A percentile compares a stretch with the other conserved stretches of the same genome.
phyloP scores from a whole-genome alignment of 1,140 invertebrate species.

The Danaus melanippus region DNA sequence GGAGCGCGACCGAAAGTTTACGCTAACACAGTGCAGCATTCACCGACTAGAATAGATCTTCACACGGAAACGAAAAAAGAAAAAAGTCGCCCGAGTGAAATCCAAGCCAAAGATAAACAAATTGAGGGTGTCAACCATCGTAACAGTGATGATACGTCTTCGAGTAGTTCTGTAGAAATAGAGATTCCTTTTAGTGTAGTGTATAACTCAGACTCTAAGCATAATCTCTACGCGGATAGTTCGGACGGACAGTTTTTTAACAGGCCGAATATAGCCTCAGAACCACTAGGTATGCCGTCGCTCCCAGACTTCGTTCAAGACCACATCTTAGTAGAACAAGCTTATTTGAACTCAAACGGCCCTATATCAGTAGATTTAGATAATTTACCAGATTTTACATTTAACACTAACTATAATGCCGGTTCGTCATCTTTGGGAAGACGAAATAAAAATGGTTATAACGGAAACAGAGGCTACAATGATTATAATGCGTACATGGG shows the following conservation, averaged over 20 bases:
- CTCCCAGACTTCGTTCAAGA: constrained; percentile 80
- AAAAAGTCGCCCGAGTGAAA: constrained; percentile 41
- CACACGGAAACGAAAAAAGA: constrained; percentile 47
- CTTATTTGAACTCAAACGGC: constrained; percentile 69
- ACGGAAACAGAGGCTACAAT: constrained; percentile 42
- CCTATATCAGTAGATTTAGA: constrained; percentile 69
- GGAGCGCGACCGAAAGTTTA: constrained; percentile 68
- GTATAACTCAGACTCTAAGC: constrained; percentile 59
- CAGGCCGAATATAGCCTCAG: constrained; percentile 56
- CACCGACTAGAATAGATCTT: constrained; percentile 53
- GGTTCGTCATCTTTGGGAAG: constrained; percentile 48
- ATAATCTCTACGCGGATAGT: constrained; percentile 56
- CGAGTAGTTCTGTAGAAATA: constrained; percentile 63
- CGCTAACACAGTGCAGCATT: constrained; percentile 60
- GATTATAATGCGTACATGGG: constrained; percentile 53
- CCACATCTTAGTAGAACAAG: constrained; percentile 76
- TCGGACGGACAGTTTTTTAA: constrained; percentile 52
- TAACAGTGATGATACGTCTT: constrained; percentile 56
- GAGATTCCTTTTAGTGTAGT: constrained; percentile 65
- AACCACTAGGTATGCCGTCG: constrained; percentile 67
- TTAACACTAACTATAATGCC: constrained; percentile 63
- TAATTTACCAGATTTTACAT: constrained; percentile 75
- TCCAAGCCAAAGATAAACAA: constrained; percentile 61
- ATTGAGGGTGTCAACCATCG: constrained; percentile 39
- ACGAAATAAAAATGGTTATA: constrained; percentile 42